Evolutionary conservation across 2,113 vertebrate species (phyloP).

Genomic region (Halcyon malimbica): DNA sequence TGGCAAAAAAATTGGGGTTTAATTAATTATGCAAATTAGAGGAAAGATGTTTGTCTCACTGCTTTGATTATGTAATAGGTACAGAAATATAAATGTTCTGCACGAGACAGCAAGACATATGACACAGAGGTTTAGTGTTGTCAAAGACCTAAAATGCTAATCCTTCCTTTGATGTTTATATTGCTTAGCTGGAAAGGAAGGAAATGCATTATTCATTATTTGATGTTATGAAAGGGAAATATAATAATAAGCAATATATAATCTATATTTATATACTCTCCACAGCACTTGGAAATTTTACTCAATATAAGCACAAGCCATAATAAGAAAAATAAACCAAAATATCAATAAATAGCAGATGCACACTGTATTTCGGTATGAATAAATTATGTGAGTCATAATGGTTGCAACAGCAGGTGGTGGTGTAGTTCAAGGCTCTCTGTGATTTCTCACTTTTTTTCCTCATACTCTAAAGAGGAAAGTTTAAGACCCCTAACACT

Average conservation of each 20-base stretch:
- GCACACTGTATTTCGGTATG: background rate
- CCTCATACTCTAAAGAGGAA: background rate
- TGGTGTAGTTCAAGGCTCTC: slow-evolving; percentile 47
- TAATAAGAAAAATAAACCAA: slow-evolving; percentile 17
- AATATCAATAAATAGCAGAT: slow-evolving; percentile 55
- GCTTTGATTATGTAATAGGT: slow-evolving; percentile 23
- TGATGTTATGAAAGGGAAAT: slow-evolving; percentile 14
- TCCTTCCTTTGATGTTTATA: slow-evolving; percentile 59
- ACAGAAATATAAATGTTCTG: slow-evolving; percentile 21
- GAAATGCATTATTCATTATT: slow-evolving; percentile 55
- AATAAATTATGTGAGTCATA: slow-evolving; percentile 57
- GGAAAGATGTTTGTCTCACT: background rate
- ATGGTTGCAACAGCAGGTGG: slow-evolving; percentile 56
- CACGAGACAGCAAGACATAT: slow-evolving; percentile 11
- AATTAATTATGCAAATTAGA: slow-evolving; percentile 37
- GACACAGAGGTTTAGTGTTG: slow-evolving; percentile 46
- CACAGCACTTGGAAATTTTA: background rate
- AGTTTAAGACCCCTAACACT: background rate
- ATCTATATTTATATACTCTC: slow-evolving; percentile 13
- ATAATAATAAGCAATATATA: slow-evolving; percentile 9
- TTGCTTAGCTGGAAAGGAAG: slow-evolving; percentile 32
- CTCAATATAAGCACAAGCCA: background rate
- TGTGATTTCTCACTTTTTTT: slow-evolving; percentile 10
- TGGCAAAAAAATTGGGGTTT: background rate
- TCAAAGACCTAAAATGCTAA: slow-evolving; percentile 45